A percentile compares a stretch with the other conserved stretches of the same genome.
These are phyloP conservation scores for Pseudopodoces humilis DNA, from an alignment of 2,113 vertebrate genomes.

Conservation along the genomic window DNA sequence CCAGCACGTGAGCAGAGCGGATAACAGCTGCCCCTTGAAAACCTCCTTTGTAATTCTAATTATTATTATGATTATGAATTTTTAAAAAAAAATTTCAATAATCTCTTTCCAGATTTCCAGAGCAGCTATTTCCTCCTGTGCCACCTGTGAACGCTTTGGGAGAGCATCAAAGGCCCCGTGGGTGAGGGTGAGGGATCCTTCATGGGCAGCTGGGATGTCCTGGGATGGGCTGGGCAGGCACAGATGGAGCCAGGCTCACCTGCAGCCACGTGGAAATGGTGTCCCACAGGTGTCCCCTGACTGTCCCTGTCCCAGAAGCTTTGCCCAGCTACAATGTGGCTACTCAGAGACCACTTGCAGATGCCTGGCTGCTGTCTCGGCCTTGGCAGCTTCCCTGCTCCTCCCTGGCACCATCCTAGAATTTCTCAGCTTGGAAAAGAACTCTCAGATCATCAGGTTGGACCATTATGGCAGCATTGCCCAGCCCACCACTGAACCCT, in stretches of 20 bases:
- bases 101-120: slow-evolving; percentile 53
- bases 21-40: slow-evolving; percentile 58
- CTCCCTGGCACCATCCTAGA: neutral
- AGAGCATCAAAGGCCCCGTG: neutral
- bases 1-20: neutral
- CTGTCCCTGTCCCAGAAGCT: neutral
- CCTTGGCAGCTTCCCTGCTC: neutral
- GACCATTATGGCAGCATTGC: neutral
- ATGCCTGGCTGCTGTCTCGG: neutral
- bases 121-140: slow-evolving; percentile 40
- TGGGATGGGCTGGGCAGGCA: neutral
- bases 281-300: neutral
- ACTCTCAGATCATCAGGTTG: neutral
- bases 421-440: neutral
- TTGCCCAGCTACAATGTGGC: neutral
- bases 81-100: neutral
- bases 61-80: neutral
- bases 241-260: neutral
- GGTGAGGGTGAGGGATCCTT: neutral
- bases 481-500: neutral
- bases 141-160: neutral
- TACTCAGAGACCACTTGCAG: neutral
- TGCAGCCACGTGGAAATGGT: accelerated
- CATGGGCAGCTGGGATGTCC: neutral
- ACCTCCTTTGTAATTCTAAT: slow-evolving; percentile 66